These are phyloP conservation scores for Phrynocephalus forsythii DNA, from an alignment of 2,797 vertebrate species.

Conservation along the genomic window DNA sequence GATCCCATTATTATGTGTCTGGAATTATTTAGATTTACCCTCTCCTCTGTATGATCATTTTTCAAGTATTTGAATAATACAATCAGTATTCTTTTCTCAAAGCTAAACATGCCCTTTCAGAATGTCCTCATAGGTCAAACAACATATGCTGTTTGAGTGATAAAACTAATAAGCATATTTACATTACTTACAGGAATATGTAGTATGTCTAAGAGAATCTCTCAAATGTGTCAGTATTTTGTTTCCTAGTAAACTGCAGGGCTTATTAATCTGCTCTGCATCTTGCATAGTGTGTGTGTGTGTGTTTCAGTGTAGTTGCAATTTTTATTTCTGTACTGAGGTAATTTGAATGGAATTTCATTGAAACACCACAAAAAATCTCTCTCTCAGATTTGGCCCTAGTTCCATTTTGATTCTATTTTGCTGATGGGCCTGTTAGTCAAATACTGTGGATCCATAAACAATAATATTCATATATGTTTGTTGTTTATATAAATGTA, in stretches of 20 bases:
- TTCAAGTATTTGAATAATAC: no score
- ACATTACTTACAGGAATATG: not conserved
- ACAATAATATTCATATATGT: not conserved
- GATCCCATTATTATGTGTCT: no score
- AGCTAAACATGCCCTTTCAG: no score
- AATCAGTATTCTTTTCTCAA: no score
- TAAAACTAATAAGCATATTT: conserved; percentile 24
- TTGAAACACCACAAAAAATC: not conserved
- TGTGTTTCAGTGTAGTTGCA: not conserved
- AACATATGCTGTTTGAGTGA: conserved; percentile 14
- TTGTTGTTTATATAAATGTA: not conserved
- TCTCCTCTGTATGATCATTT: no score
- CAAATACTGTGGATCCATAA: not conserved
- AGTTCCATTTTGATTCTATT: not conserved
- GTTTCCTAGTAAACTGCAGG: not conserved
- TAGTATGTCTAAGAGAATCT: not conserved
- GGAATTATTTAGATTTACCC: no score
- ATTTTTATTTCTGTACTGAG: not conserved
- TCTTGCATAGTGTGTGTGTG: no score
- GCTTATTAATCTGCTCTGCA: not conserved
- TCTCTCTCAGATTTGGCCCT: not conserved
- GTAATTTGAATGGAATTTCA: not conserved
- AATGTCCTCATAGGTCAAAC: not conserved
- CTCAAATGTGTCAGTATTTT: conserved; percentile 10
- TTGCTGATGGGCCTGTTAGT: not conserved